These are phyloP conservation scores for Istiophorus platypterus DNA, from an alignment of 2,113 vertebrate genomes.

Conservation along the genomic window DNA sequence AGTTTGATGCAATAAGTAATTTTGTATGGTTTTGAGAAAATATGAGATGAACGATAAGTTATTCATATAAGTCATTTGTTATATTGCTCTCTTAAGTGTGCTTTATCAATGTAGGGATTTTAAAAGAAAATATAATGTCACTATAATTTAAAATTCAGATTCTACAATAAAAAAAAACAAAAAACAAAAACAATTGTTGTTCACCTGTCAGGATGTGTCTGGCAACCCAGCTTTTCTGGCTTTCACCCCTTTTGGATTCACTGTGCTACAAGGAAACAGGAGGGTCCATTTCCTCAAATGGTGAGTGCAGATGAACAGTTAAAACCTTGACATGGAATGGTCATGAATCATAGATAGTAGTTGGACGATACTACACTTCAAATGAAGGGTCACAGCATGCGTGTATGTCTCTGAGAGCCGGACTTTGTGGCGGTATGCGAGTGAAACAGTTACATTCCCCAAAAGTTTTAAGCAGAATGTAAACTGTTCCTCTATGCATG, in stretches of 20 bases:
- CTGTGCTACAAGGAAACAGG: slow-evolving; percentile 97
- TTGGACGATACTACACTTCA: background rate
- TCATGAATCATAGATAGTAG: background rate
- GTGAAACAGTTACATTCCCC: background rate
- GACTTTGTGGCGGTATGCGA: background rate
- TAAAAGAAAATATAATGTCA: background rate
- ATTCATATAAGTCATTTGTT: background rate
- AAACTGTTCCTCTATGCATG: background rate
- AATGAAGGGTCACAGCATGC: background rate
- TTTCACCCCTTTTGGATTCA: slow-evolving; percentile 98
- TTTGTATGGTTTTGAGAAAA: background rate
- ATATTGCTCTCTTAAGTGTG: no score
- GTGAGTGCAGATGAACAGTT: slow-evolving; percentile 81
- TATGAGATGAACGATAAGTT: background rate
- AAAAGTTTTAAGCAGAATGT: background rate
- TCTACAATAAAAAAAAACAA: background rate
- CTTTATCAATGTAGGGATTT: background rate
- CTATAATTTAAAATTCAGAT: background rate
- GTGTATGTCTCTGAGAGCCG: background rate
- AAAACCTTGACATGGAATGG: background rate
- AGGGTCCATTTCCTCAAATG: slow-evolving; percentile 97
- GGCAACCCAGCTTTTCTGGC: slow-evolving; percentile 96
- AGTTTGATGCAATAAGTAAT: background rate
- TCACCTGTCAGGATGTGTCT: slow-evolving; percentile 91
- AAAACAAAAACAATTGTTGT: background rate